Conservation (phyloP, 2,113 vertebrate species). For the Gnathonemus longibarbis region DNA sequence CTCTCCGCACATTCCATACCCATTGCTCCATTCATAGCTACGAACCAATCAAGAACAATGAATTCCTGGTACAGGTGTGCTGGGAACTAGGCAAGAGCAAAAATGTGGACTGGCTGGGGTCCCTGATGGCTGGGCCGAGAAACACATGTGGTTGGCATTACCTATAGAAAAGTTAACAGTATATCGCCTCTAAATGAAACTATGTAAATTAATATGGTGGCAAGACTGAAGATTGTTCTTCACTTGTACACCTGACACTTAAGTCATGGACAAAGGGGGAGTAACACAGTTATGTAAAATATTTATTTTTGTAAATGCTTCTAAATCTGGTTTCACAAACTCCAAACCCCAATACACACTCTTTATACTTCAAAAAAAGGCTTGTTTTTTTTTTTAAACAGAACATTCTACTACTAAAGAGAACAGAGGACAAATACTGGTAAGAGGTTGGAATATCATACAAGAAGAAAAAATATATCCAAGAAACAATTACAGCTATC, state of each 20-base stretch:
- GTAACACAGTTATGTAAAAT: slow-evolving; percentile 75
- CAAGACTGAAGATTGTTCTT: background rate
- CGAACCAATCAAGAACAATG: background rate
- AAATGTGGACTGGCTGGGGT: background rate
- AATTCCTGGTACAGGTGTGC: background rate
- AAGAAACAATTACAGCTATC: slow-evolving; percentile 84
- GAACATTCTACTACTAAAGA: slow-evolving; percentile 80
- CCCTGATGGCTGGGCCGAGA: background rate
- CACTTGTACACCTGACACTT: background rate
- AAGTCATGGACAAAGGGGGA: background rate
- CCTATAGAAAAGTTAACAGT: background rate
- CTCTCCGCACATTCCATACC: background rate
- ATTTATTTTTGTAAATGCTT: slow-evolving; percentile 99
- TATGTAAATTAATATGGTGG: background rate
- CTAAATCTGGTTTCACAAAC: slow-evolving; percentile 97
- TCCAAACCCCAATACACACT: slow-evolving; percentile 87
- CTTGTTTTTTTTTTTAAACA: slow-evolving; percentile 68
- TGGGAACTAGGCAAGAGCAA: background rate
- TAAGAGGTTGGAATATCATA: slow-evolving; percentile 81
- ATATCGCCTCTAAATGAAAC: background rate
- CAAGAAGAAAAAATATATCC: slow-evolving; percentile 84
- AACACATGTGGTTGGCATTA: background rate
- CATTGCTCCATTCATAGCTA: background rate
- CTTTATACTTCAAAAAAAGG: slow-evolving; percentile 83
- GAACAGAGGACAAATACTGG: slow-evolving; percentile 80